Percentiles rank a stretch among this genome's conserved stretches.
Conservation (phyloP, 2,113 vertebrate species). For the Aythya baeri region DNA sequence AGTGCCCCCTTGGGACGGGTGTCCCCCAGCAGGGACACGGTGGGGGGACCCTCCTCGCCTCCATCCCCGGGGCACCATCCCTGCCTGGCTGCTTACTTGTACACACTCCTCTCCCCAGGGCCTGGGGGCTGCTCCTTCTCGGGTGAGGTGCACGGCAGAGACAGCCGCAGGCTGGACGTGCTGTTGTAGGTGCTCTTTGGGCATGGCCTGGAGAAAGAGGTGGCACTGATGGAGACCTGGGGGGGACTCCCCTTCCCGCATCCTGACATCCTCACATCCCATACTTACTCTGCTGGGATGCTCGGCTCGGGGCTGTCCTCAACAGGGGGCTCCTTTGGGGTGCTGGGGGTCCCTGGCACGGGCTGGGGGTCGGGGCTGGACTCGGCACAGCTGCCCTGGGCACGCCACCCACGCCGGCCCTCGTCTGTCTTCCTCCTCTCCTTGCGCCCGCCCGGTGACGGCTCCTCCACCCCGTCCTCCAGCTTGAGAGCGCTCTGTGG, state of each 20-base stretch:
- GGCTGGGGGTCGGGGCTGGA: not conserved
- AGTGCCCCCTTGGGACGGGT: not conserved
- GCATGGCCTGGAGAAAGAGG: slow-evolving; percentile 70
- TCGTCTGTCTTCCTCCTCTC: slow-evolving; percentile 89
- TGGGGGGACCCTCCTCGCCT: not conserved
- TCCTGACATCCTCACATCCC: not conserved
- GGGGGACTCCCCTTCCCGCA: not conserved
- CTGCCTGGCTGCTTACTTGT: slow-evolving; percentile 83
- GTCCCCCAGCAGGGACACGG: not conserved
- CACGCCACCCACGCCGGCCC: slow-evolving; percentile 79
- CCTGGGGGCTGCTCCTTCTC: slow-evolving; percentile 37
- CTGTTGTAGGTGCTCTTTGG: slow-evolving; percentile 36
- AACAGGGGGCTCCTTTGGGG: not conserved
- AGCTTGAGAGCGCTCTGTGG: slow-evolving; percentile 82
- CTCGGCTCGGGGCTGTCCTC: accelerated
- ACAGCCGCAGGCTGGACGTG: not conserved
- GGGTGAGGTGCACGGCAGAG: accelerated
- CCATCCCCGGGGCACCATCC: not conserved
- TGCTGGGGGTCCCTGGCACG: not conserved
- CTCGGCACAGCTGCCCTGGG: slow-evolving; percentile 74
- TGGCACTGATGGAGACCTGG: not conserved
- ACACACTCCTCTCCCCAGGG: slow-evolving; percentile 76
- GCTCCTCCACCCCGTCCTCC: slow-evolving; percentile 88
- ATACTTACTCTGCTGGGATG: slow-evolving; percentile 16
- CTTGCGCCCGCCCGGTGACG: slow-evolving; percentile 70